These are phyloP conservation scores for Actenoides lindsayi DNA, from an alignment of 2,113 vertebrate species.

Conservation along the genomic window DNA sequence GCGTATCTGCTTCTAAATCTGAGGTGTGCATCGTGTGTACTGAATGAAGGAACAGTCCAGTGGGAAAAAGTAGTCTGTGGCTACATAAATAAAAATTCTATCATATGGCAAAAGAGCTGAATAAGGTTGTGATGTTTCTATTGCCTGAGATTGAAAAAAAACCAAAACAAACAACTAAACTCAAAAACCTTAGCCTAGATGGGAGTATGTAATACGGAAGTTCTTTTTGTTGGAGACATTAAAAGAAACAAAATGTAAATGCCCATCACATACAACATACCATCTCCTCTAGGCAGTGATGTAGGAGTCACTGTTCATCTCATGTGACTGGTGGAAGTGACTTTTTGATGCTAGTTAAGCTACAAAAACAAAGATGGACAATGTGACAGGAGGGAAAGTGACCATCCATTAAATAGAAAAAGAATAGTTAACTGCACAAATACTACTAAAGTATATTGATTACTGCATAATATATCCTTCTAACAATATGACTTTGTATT, in stretches of 20 bases:
- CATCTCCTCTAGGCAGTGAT: neutral
- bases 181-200: neutral
- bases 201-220: neutral
- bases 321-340: neutral
- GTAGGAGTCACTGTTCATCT: neutral
- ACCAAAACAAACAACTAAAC: neutral
- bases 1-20: neutral
- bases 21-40: neutral
- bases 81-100: neutral
- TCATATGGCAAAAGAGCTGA: neutral
- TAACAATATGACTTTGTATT: neutral
- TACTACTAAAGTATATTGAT: neutral
- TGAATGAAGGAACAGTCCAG: neutral
- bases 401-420: neutral
- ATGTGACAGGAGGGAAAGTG: neutral
- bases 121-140: neutral
- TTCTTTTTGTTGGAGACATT: neutral
- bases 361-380: neutral
- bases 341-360: neutral
- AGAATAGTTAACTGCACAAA: neutral
- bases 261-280: accelerated
- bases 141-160: neutral
- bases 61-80: neutral
- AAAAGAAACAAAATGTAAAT: neutral
- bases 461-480: neutral